Evolutionary conservation across 2,113 vertebrate species (phyloP).

Genomic region (Talpa occidentalis): DNA sequence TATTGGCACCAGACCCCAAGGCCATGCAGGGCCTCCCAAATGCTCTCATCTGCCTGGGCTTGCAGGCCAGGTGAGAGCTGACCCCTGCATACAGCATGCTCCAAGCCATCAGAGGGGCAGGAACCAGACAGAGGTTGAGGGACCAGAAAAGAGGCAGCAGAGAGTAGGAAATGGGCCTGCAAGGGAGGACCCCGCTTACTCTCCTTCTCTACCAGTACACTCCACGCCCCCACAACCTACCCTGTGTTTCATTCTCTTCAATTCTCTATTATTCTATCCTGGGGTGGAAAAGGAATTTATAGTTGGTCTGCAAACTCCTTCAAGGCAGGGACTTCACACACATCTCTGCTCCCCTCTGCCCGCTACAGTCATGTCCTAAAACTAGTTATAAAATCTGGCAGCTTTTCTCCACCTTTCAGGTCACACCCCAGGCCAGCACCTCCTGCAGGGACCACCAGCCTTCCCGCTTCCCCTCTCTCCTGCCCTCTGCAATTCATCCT

Average conservation of each 20-base stretch:
- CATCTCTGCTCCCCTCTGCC: neutral
- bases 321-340: neutral
- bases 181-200: neutral
- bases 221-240: rapidly evolving
- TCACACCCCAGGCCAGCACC: neutral
- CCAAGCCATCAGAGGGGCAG: neutral
- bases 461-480: neutral
- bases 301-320: neutral
- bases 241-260: neutral
- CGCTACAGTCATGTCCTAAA: neutral
- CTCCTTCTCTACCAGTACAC: neutral
- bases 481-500: neutral
- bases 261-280: neutral
- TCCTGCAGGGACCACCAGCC: neutral
- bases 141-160: rapidly evolving
- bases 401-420: neutral
- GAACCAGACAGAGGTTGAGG: rapidly evolving
- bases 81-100: neutral
- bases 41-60: neutral
- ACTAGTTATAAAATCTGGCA: neutral
- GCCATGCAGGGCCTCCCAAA: slow-evolving; percentile 57
- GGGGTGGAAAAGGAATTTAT: neutral
- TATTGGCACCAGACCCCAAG: slow-evolving; percentile 61
- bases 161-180: neutral
- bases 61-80: neutral